Conservation (phyloP, 2,797 vertebrate genomes). For the Typhlichthys subterraneus region DNA sequence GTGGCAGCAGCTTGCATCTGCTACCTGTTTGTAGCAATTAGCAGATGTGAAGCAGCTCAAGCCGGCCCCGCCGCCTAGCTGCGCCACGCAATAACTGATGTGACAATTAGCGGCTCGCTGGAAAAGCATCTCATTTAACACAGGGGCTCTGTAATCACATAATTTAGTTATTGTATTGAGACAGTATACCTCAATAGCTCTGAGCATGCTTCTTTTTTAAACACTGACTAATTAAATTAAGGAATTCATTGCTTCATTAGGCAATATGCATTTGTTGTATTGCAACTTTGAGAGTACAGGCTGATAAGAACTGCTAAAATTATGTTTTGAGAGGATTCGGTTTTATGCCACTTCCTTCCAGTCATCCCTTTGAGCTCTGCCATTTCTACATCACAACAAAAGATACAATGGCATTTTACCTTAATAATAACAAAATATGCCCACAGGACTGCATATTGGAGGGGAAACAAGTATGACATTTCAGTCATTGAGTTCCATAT, state of each 20-base stretch:
- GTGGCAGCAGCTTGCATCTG: constrained; percentile 75
- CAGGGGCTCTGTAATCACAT: constrained; percentile 84
- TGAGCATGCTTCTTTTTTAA: constrained; percentile 41
- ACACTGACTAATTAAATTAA: constrained; percentile 31
- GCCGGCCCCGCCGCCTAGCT: constrained; percentile 71
- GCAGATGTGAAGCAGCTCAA: constrained; percentile 78
- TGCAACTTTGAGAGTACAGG: background rate
- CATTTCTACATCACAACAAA: background rate
- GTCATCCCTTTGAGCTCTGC: background rate
- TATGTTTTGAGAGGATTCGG: background rate
- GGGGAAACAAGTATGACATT: background rate
- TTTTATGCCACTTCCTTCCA: background rate
- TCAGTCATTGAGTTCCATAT: constrained; percentile 2
- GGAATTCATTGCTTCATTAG: background rate
- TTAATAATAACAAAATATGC: background rate
- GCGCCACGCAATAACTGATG: constrained; percentile 85
- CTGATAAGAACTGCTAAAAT: background rate
- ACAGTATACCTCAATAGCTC: constrained; percentile 40
- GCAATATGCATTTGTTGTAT: constrained; percentile 1
- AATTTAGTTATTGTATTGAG: constrained; percentile 63
- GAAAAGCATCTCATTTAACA: constrained; percentile 88
- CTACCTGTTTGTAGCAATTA: constrained; percentile 87
- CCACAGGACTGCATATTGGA: constrained; percentile 7
- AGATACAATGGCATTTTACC: background rate
- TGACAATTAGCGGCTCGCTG: constrained; percentile 89